Evolutionary conservation across 2,888 invertebrate species (phyloP).

Genomic region (Diarsia dahlii): DNA sequence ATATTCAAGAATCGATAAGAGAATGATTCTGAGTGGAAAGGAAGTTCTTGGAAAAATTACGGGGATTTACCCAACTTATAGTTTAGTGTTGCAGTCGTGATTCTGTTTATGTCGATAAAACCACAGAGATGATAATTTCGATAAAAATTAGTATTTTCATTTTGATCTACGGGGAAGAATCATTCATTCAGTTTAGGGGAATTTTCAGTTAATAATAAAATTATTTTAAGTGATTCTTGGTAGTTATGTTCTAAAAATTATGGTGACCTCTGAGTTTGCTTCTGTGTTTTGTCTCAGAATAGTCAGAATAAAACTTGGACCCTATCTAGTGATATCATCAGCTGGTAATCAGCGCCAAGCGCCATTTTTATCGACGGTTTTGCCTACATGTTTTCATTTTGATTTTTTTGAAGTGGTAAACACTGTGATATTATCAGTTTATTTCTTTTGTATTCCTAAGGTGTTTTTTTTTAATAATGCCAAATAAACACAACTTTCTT

Average conservation of each 20-base stretch:
- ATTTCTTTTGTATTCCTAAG: too few species aligned
- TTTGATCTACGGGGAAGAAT: background rate
- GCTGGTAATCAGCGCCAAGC: too few species aligned
- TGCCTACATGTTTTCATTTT: too few species aligned
- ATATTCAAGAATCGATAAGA: background rate
- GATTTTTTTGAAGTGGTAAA: too few species aligned
- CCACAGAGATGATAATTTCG: background rate
- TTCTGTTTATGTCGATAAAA: background rate
- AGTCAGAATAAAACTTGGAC: too few species aligned
- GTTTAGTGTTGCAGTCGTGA: conserved; percentile 2
- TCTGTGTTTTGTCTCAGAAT: too few species aligned
- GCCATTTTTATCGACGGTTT: too few species aligned
- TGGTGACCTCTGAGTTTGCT: background rate
- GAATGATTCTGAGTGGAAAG: background rate
- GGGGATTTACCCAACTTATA: background rate
- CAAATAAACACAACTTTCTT: too few species aligned
- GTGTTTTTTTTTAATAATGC: too few species aligned
- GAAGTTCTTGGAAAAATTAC: background rate
- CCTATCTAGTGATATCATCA: too few species aligned
- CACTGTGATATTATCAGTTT: too few species aligned
- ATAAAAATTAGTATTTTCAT: background rate
- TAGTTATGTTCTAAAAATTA: background rate
- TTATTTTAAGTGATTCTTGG: background rate
- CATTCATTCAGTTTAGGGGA: background rate
- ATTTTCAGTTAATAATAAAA: background rate